A percentile compares a stretch with the other conserved stretches of the same genome.
phyloP scores from a whole-genome alignment of 1,140 invertebrate species.

The Antheraea mylitta region DNA sequence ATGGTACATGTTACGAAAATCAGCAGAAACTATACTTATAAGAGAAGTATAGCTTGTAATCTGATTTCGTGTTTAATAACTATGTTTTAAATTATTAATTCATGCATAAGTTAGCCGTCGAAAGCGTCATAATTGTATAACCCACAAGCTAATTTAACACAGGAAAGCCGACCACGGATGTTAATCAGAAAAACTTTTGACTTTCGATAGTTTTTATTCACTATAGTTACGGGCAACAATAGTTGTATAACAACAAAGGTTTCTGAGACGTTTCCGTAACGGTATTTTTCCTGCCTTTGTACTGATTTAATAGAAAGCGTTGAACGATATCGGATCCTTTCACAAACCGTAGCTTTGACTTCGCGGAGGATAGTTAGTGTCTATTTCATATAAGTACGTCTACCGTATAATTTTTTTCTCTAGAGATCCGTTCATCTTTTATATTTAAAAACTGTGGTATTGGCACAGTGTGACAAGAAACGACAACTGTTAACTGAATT shows the following conservation, averaged over 20 bases:
- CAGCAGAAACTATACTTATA: too few relatives aligned
- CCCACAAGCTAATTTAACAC: too few relatives aligned
- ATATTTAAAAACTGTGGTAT: not conserved
- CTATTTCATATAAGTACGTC: slow-evolving; percentile 14
- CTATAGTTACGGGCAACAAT: slow-evolving; percentile 41
- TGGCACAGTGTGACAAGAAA: slow-evolving; percentile 43
- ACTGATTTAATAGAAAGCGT: slow-evolving; percentile 41
- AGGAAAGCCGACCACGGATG: not conserved
- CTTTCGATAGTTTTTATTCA: slow-evolving; percentile 36
- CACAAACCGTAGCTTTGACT: slow-evolving; percentile 23
- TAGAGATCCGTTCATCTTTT: not conserved
- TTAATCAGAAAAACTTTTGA: slow-evolving; percentile 41
- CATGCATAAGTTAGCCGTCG: too few relatives aligned
- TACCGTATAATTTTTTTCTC: slow-evolving; percentile 20
- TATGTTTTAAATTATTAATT: too few relatives aligned
- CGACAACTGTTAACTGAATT: slow-evolving; percentile 61
- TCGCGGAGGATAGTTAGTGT: slow-evolving; percentile 19
- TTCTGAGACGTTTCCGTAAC: slow-evolving; percentile 61
- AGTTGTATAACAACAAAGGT: slow-evolving; percentile 44
- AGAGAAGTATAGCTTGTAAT: too few relatives aligned
- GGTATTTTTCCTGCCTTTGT: slow-evolving; percentile 51
- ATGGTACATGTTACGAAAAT: too few relatives aligned
- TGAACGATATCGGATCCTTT: slow-evolving; percentile 39
- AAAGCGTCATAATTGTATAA: too few relatives aligned
- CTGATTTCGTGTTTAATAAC: too few relatives aligned